Conservation (phyloP, 2,113 vertebrate genomes). For the Rostratula benghalensis region DNA sequence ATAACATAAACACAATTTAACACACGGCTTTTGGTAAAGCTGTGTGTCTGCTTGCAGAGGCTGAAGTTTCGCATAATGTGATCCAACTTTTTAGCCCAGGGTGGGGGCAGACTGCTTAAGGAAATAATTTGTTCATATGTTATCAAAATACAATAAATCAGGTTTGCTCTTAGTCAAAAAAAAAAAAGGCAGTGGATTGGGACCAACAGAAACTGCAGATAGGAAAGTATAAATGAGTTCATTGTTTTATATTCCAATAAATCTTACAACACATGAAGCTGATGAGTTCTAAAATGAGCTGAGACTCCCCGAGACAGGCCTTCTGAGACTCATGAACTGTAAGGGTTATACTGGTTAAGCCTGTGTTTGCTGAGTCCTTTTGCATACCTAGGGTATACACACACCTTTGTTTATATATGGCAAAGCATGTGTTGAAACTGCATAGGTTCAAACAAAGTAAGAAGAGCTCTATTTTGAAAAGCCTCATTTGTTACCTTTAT, state of each 20-base stretch:
- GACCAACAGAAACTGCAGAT: slow-evolving; percentile 53
- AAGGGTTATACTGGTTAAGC: slow-evolving; percentile 39
- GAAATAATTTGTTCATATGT: slow-evolving; percentile 74
- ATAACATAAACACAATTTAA: slow-evolving; percentile 77
- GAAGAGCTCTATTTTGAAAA: neutral
- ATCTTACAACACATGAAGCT: slow-evolving; percentile 67
- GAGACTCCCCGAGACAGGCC: slow-evolving; percentile 58
- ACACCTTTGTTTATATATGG: neutral
- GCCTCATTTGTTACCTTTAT: neutral
- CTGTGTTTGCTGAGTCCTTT: slow-evolving; percentile 37
- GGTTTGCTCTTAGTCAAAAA: slow-evolving; percentile 13
- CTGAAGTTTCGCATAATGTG: slow-evolving; percentile 58
- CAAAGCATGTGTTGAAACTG: neutral
- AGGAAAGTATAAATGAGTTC: slow-evolving; percentile 69
- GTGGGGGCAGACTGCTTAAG: slow-evolving; percentile 67
- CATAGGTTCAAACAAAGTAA: neutral
- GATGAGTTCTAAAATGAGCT: slow-evolving; percentile 71
- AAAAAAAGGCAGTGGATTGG: slow-evolving; percentile 30
- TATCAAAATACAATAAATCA: slow-evolving; percentile 80
- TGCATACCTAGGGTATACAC: neutral
- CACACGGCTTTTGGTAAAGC: slow-evolving; percentile 68
- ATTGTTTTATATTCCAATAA: slow-evolving; percentile 72
- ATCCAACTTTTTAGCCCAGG: slow-evolving; percentile 71
- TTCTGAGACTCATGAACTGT: slow-evolving; percentile 49
- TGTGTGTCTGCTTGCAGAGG: slow-evolving; percentile 66